A percentile compares a stretch with the other conserved stretches of the same genome.
These are phyloP conservation scores for Danio choprae DNA, from an alignment of 2,797 vertebrate genomes.

Conservation along the genomic window DNA sequence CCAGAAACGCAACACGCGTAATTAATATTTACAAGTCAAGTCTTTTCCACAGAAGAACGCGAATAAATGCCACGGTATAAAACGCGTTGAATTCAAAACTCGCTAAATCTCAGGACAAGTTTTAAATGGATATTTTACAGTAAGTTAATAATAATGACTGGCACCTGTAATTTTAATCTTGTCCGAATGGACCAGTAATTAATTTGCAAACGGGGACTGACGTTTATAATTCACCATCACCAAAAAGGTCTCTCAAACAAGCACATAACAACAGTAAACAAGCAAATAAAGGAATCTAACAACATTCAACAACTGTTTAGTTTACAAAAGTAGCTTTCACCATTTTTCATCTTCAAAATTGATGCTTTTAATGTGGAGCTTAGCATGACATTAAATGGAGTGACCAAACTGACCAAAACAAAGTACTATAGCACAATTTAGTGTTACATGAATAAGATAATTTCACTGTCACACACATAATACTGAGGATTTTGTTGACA, in stretches of 20 bases:
- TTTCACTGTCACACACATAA: no score
- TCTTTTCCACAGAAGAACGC: no score
- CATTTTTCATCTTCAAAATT: neutral
- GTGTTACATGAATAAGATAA: neutral
- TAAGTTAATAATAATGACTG: neutral
- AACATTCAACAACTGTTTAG: neutral
- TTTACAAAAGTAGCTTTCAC: neutral
- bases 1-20: neutral
- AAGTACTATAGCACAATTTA: neutral
- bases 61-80: neutral
- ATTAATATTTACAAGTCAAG: constrained; percentile 5
- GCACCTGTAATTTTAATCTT: neutral
- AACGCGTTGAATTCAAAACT: neutral
- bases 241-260: neutral
- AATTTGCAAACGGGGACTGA: neutral
- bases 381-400: neutral
- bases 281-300: neutral
- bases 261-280: neutral
- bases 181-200: neutral
- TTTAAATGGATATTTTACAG: neutral
- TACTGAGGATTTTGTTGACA: no score
- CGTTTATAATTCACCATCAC: neutral
- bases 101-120: neutral
- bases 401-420: neutral
- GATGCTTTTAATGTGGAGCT: neutral